A percentile compares a stretch with the other conserved stretches of the same genome.
Evolutionary conservation across 2,113 vertebrate species (phyloP).

Genomic region (Python bivittatus): DNA sequence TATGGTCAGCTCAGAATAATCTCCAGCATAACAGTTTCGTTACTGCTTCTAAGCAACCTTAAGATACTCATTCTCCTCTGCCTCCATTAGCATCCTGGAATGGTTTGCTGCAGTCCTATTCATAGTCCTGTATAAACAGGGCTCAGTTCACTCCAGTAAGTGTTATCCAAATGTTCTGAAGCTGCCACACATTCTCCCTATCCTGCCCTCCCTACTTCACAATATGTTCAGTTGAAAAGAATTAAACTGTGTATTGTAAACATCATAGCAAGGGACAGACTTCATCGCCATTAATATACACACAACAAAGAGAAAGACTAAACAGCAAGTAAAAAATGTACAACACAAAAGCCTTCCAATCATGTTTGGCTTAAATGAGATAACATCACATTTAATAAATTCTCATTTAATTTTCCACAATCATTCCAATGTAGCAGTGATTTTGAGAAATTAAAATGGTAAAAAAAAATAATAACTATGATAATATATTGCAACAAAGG

Average conservation of each 20-base stretch:
- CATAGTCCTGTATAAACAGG: not conserved
- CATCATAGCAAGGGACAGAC: constrained; percentile 46
- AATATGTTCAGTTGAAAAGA: not conserved
- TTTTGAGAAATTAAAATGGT: constrained; percentile 1
- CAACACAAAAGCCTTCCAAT: constrained; percentile 41
- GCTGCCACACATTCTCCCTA: not conserved
- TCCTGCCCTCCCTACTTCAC: not conserved
- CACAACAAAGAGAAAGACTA: not conserved
- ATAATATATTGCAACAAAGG: too few relatives aligned
- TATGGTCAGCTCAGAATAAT: not conserved
- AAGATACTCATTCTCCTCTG: not conserved
- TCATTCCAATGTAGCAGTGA: not conserved
- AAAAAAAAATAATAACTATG: too few relatives aligned
- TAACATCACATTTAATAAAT: constrained; percentile 14
- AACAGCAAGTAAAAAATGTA: constrained; percentile 50
- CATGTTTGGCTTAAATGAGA: constrained; percentile 19
- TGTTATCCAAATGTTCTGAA: not conserved
- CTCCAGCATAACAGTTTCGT: not conserved
- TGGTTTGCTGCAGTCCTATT: not conserved
- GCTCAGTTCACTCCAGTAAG: not conserved
- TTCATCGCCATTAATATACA: constrained; percentile 31
- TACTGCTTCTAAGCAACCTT: not conserved
- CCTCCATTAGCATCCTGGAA: not conserved
- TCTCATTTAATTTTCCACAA: not conserved
- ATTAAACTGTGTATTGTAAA: constrained; percentile 38